Evolutionary conservation across 2,888 invertebrate genomes (phyloP).

Genomic region (Tiliacea citrago): DNA sequence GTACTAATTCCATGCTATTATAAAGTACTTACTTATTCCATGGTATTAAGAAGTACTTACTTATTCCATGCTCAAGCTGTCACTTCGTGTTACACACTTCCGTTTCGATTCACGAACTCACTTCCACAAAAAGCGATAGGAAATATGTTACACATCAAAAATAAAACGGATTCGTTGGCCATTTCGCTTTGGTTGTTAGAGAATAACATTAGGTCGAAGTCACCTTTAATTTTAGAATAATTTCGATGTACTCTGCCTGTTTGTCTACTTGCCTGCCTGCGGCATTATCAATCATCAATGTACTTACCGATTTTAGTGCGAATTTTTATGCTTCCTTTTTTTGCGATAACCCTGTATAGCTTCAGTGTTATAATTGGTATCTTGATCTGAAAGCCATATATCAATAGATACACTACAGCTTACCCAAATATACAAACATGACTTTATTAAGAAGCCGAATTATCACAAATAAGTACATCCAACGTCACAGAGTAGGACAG

Average conservation of each 20-base stretch:
- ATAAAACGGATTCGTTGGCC: background rate
- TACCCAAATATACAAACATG: slow-evolving; percentile 41
- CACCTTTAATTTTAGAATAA: too few species aligned
- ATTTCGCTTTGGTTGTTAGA: too few species aligned
- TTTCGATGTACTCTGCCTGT: background rate
- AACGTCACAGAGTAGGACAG: slow-evolving; percentile 72
- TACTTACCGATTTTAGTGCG: background rate
- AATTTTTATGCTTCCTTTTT: background rate
- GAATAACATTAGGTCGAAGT: background rate
- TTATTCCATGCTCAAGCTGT: too few species aligned
- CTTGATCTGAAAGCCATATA: slow-evolving; percentile 24
- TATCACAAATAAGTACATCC: slow-evolving; percentile 43
- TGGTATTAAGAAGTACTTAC: too few species aligned
- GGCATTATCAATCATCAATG: background rate
- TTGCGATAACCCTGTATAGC: background rate
- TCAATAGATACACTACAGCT: slow-evolving; percentile 11
- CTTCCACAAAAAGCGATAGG: too few species aligned
- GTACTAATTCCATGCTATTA: too few species aligned
- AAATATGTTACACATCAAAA: too few species aligned
- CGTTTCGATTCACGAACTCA: too few species aligned
- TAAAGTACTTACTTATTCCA: too few species aligned
- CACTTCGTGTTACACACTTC: too few species aligned
- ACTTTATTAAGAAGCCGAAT: slow-evolving; percentile 34
- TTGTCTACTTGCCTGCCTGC: background rate
- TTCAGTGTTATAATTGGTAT: slow-evolving; percentile 1